Conservation (phyloP, 2,888 invertebrate genomes). For the Calameuta filiformis region DNA sequence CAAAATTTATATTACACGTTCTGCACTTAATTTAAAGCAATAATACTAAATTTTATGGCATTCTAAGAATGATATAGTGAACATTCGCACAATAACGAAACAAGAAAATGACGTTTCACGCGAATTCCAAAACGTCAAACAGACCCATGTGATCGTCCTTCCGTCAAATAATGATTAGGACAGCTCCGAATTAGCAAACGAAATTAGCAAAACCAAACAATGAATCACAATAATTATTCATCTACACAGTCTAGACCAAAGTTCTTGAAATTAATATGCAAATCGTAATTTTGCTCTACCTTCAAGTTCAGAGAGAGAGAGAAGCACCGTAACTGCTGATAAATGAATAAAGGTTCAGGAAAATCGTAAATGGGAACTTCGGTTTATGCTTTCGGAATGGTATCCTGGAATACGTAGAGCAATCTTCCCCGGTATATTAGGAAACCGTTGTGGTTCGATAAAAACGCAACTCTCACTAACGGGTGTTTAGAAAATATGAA, state of each 20-base stretch:
- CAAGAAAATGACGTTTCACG: neutral
- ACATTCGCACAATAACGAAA: neutral
- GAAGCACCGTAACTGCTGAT: neutral
- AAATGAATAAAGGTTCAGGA: neutral
- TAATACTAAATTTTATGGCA: neutral
- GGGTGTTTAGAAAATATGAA: neutral
- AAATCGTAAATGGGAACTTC: neutral
- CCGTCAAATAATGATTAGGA: neutral
- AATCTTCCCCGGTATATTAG: neutral
- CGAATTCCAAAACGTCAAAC: neutral
- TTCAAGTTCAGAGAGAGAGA: neutral
- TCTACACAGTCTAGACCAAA: neutral
- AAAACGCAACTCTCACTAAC: neutral
- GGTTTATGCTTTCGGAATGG: neutral
- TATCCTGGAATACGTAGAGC: neutral
- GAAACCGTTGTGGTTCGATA: neutral
- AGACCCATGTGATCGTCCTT: neutral
- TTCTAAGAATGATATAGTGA: neutral
- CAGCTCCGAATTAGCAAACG: too few species aligned
- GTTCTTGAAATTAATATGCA: neutral
- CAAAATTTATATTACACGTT: neutral
- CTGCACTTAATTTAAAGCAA: neutral
- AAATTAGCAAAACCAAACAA: too few species aligned
- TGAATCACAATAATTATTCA: neutral
- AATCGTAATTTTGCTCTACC: neutral